These are phyloP conservation scores for Nymphicus hollandicus DNA, from an alignment of 2,113 vertebrate species.

Conservation along the genomic window DNA sequence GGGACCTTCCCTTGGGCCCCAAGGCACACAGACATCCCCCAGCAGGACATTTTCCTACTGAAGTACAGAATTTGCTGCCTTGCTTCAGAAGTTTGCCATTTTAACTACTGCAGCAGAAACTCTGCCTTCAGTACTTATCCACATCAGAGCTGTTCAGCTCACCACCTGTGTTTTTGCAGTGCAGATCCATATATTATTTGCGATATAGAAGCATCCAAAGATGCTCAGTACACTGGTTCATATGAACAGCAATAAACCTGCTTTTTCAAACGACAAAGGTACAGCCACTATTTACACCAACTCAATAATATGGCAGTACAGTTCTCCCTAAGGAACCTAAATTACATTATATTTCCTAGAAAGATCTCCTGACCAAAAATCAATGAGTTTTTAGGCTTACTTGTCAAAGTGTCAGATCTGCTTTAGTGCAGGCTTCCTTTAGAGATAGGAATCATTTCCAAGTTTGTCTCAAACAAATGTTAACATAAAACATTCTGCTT, in stretches of 20 bases:
- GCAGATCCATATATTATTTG: background rate
- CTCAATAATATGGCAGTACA: background rate
- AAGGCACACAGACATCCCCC: too few species aligned
- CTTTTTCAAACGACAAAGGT: background rate
- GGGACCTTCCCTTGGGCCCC: background rate
- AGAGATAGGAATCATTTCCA: background rate
- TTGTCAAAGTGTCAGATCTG: background rate
- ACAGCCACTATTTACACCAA: background rate
- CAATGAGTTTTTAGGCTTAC: background rate
- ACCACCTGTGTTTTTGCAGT: background rate
- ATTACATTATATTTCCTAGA: background rate
- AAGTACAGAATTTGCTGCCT: background rate
- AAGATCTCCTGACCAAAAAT: background rate
- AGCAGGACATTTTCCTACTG: background rate
- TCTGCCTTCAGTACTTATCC: background rate
- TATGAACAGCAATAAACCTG: background rate
- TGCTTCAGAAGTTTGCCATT: background rate
- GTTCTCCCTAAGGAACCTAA: background rate
- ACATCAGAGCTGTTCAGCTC: background rate
- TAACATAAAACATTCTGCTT: background rate
- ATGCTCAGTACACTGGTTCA: background rate
- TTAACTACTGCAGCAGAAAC: background rate
- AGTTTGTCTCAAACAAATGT: background rate
- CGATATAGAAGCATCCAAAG: background rate
- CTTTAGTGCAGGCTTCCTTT: background rate